A percentile compares a stretch with the other conserved stretches of the same genome.
These are phyloP conservation scores for Antennarius striatus DNA, from an alignment of 2,113 vertebrate genomes.

Conservation along the genomic window DNA sequence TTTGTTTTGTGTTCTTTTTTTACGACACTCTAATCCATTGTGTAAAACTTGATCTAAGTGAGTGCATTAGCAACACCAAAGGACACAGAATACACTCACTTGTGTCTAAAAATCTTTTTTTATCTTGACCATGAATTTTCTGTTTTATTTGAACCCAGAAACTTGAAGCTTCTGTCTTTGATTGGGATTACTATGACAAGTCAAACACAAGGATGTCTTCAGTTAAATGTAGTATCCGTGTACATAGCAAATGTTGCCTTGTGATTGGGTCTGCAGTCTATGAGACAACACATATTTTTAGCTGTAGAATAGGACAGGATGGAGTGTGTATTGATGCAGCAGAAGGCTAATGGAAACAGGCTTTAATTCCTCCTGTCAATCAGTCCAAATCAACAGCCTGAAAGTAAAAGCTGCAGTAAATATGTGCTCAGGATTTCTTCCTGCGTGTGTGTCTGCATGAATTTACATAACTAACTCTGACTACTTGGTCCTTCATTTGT, in stretches of 20 bases:
- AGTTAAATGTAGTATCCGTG: constrained; percentile 37
- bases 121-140: not conserved
- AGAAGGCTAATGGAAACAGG: constrained; percentile 61
- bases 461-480: not conserved
- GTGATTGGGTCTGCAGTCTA: constrained; percentile 62
- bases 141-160: not conserved
- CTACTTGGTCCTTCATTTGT: constrained; percentile 6
- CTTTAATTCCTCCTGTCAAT: constrained; percentile 66
- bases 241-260: constrained; percentile 47
- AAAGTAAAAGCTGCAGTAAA: constrained; percentile 30
- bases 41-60: constrained; percentile 40
- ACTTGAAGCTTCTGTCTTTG: not conserved
- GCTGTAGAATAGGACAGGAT: constrained; percentile 56
- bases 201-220: not conserved
- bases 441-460: not conserved
- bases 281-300: constrained; percentile 67
- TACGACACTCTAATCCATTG: constrained; percentile 63
- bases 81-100: not conserved
- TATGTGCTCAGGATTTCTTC: not conserved
- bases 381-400: constrained; percentile 29
- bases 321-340: constrained; percentile 61
- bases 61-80: constrained; percentile 13
- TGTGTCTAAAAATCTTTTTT: not conserved
- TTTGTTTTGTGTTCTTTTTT: constrained; percentile 32
- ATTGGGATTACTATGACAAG: constrained; percentile 11